These are phyloP conservation scores for Vanacampus margaritifer DNA, from an alignment of 2,113 vertebrate genomes.

Conservation along the genomic window DNA sequence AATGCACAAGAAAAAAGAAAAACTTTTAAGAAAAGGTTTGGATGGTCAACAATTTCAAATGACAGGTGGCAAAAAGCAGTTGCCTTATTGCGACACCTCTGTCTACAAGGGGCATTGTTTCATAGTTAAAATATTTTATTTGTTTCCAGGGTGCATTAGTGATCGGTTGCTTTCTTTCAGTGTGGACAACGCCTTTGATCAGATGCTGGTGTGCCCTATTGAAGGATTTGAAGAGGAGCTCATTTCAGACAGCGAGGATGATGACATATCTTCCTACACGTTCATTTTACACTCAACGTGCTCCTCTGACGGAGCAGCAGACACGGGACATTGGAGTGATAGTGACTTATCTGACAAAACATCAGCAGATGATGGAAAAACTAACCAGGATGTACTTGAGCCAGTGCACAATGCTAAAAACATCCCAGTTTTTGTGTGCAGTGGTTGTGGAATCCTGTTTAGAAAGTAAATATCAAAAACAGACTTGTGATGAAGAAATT, in stretches of 20 bases:
- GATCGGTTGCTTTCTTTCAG: neutral
- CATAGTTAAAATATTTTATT: neutral
- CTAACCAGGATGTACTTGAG: neutral
- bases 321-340: neutral
- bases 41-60: too few species aligned
- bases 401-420: neutral
- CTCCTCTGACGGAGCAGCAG: neutral
- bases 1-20: too few species aligned
- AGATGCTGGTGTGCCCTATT: slow-evolving; percentile 6
- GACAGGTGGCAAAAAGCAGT: too few species aligned
- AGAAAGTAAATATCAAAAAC: neutral
- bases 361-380: neutral
- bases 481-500: neutral
- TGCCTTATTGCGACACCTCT: too few species aligned
- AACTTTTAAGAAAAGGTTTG: too few species aligned
- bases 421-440: slow-evolving; percentile 4
- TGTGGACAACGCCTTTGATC: slow-evolving; percentile 10
- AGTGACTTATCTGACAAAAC: neutral
- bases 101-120: too few species aligned
- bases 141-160: neutral
- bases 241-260: slow-evolving; percentile 9
- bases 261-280: neutral
- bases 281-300: neutral
- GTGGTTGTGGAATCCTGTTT: neutral
- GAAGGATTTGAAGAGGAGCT: slow-evolving; percentile 13